These are phyloP conservation scores for Chloroclystis v-ata DNA, from an alignment of 2,888 invertebrate genomes.

Conservation along the genomic window DNA sequence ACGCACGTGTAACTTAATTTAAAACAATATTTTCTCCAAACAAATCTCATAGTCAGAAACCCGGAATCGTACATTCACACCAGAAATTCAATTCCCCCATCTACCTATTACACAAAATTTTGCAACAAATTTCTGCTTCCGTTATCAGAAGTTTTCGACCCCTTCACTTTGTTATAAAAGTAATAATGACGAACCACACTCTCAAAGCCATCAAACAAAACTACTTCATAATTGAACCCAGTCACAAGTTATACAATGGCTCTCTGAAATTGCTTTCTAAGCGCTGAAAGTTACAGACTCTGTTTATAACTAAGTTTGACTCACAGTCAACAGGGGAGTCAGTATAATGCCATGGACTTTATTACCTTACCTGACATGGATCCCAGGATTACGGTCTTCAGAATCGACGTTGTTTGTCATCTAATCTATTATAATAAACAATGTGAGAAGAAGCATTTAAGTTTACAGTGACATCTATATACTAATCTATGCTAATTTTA, in stretches of 20 bases:
- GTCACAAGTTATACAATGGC: constrained; percentile 17
- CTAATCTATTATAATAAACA: no score
- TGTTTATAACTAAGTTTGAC: constrained; percentile 21
- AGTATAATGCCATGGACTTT: constrained; percentile 16
- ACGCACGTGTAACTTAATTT: no score
- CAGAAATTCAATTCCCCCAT: no score
- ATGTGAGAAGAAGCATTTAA: no score
- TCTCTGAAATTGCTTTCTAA: constrained; percentile 19
- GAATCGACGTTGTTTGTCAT: not conserved
- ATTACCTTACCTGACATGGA: constrained; percentile 13
- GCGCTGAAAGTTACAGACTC: constrained; percentile 14
- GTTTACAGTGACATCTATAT: no score
- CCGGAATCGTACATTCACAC: no score
- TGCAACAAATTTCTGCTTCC: no score
- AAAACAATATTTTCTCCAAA: no score
- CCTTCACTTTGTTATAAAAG: no score
- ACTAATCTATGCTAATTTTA: no score
- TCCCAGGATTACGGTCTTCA: not conserved
- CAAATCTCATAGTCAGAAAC: no score
- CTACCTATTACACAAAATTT: no score
- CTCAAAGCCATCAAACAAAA: constrained; percentile 1
- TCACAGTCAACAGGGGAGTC: constrained; percentile 18
- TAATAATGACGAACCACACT: not conserved
- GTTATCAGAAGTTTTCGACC: not conserved
- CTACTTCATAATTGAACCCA: constrained; percentile 12